Percentiles rank a stretch among this genome's conserved stretches.
These are phyloP conservation scores for Abrostola triplasia DNA, from an alignment of 2,888 invertebrate species.

Conservation along the genomic window DNA sequence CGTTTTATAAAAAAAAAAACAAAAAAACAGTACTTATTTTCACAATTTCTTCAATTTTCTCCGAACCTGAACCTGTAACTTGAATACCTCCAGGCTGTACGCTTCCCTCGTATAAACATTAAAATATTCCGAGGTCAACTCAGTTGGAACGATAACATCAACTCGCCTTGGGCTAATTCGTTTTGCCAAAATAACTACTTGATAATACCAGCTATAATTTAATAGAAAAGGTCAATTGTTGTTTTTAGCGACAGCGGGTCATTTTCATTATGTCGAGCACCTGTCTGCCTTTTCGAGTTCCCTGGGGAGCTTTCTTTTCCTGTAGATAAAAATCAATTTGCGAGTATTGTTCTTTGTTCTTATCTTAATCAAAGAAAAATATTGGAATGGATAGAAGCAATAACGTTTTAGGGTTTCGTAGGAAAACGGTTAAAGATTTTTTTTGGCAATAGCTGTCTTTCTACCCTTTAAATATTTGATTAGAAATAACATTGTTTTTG, in stretches of 20 bases:
- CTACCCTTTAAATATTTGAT: too few relatives aligned
- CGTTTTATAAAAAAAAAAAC: too few relatives aligned
- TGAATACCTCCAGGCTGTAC: not conserved
- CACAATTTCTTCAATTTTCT: too few relatives aligned
- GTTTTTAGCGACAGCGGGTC: slow-evolving; percentile 60
- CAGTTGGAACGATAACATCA: slow-evolving; percentile 54
- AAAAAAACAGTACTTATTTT: too few relatives aligned
- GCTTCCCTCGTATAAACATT: slow-evolving; percentile 41
- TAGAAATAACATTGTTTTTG: too few relatives aligned
- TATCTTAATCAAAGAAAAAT: slow-evolving; percentile 53
- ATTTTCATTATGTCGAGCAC: slow-evolving; percentile 61
- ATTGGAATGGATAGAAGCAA: slow-evolving; percentile 37
- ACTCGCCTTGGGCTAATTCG: slow-evolving; percentile 54
- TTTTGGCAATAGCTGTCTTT: too few relatives aligned
- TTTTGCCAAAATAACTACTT: slow-evolving; percentile 61
- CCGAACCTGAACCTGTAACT: not conserved
- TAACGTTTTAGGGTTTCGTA: slow-evolving; percentile 19
- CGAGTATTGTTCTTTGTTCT: slow-evolving; percentile 37
- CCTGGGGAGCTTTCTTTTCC: slow-evolving; percentile 20
- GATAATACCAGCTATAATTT: slow-evolving; percentile 61
- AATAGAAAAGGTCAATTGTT: slow-evolving; percentile 65
- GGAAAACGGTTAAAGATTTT: not conserved
- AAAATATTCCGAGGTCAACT: slow-evolving; percentile 39
- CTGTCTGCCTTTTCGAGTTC: slow-evolving; percentile 32
- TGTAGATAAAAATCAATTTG: slow-evolving; percentile 51